Base-by-base conservation (phyloP, 2,113 vertebrate genomes). In the Leptosomus discolor region DNA sequence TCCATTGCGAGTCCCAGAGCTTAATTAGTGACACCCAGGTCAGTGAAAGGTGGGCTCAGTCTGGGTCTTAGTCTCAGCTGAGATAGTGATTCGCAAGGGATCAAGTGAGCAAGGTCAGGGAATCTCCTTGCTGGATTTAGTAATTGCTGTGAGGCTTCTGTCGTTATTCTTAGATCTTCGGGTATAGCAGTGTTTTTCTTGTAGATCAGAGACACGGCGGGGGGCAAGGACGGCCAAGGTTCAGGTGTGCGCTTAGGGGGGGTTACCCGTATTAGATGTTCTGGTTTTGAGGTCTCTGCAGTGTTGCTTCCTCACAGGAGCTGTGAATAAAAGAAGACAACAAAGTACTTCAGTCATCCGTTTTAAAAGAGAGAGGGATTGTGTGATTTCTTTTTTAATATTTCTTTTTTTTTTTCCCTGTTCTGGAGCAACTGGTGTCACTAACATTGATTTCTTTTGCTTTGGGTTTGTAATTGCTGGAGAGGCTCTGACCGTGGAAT, bases 371-470 rank as follows among this genome's bases (percentile, higher is more conserved):
- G 10, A 54, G 5, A 19, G 26, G 39, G 4, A 24, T n/a, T n/a
- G n/a, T n/a, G n/a, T n/a, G n/a, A n/a, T n/a, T n/a, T n/a, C n/a
- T n/a, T n/a, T n/a, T n/a, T n/a, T n/a, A n/a, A n/a, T 11, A 22
- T 1, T n/a, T 39, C 73, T 45, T 87, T 63, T 46, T 17, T 32
- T 26, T 68, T 68, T 27, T 19, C 4, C 8, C 5, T 17, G 1
- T 39, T 93, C 67, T 19, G 26, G 10, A 54, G 56, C 11, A 37
- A 30, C 46, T 75, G 51, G 11, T 51, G 54, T 78, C 94, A 54
- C 80, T 92, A 95, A 41, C 26, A 60, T 41, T 77, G 48, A 46
- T 70, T 95, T 96, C 41, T 75, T 92, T 96, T 96, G 32, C 51
- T 90, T 97, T 90, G 74, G 61, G 10, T 89, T 91, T 75, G 26